Evolutionary conservation across 2,888 invertebrate genomes (phyloP), one percentile per base, ranked within the genome.

Genomic region (Sphaerophoria rueppellii): DNA sequence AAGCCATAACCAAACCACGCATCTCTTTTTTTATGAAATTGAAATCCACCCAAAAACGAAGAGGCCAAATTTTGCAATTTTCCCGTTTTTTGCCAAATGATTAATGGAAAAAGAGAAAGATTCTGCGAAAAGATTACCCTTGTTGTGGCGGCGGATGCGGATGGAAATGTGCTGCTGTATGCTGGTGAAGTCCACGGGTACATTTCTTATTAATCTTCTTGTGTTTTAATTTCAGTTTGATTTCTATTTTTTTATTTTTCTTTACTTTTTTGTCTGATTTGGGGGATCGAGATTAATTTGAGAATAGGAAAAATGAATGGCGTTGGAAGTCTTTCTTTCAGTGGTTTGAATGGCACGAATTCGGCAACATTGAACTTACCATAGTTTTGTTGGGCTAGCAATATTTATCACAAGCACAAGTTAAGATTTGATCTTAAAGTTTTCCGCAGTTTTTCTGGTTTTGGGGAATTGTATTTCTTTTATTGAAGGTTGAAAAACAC

Each of bases 171-270:
- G 81, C 61, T 87, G 85, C 89, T 89, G 88, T 90, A 91, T 81
- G 90, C 88, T 88, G 91, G 89, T 60, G 91, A 91, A 87, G 89
- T 91, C 91, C 91, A 91, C 87, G 91, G 91, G 88, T 91, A 91
- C 91, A 91, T 91, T 70, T 67, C 74, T 78, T 65, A 2, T 40
- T 1, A 40, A 9, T 40, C 40, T 40, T 40, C 0, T 61, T 4
- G 67, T 7, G 7, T 60, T 61, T 52, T 52, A 16, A 6, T 2
- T 50, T 50, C 9, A 40, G 24, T 24, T 40, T 43, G 12, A 6
- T 40, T 61, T 32, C 48, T 34, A 7, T 16, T 52, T 32, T 43
- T 55, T 5, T 43, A 11, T 46, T 37, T 71, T 65, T 48, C 12
- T 32, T 61, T 34, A 40, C n/a, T 57, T 58, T 55, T 43, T 70